Conservation (phyloP, 1,140 invertebrate genomes). For the Grapholita molesta region DNA sequence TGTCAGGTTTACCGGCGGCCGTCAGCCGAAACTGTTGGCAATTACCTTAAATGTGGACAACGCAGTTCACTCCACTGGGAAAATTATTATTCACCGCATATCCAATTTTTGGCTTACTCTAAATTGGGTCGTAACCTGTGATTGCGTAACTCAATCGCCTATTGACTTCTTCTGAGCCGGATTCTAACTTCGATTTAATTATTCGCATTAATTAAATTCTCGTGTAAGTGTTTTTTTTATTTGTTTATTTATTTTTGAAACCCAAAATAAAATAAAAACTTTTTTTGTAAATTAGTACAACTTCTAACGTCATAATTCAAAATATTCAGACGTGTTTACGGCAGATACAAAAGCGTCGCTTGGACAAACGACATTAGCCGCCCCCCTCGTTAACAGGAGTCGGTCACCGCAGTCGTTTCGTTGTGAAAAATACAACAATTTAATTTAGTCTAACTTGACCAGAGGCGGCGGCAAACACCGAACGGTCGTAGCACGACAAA, state of each 20-base stretch:
- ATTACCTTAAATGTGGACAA: slow-evolving; percentile 78
- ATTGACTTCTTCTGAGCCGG: slow-evolving; percentile 22
- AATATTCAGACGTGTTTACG: slow-evolving; percentile 40
- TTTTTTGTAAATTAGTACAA: not conserved
- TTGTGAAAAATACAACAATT: slow-evolving; percentile 73
- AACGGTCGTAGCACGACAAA: slow-evolving; percentile 50
- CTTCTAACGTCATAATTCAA: slow-evolving; percentile 20
- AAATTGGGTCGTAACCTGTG: slow-evolving; percentile 66
- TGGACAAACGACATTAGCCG: slow-evolving; percentile 58
- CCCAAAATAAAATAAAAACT: not conserved
- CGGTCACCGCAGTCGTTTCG: slow-evolving; percentile 57
- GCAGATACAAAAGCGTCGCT: slow-evolving; percentile 15
- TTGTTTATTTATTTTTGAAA: not conserved
- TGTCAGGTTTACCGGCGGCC: slow-evolving; percentile 67
- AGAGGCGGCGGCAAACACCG: slow-evolving; percentile 52
- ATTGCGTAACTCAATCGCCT: slow-evolving; percentile 58
- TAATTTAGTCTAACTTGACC: slow-evolving; percentile 70
- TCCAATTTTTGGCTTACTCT: slow-evolving; percentile 67
- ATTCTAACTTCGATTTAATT: not conserved
- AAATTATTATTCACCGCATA: slow-evolving; percentile 73
- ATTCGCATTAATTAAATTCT: not conserved
- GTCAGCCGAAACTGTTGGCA: slow-evolving; percentile 74
- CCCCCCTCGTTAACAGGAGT: slow-evolving; percentile 54
- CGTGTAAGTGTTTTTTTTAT: not conserved
- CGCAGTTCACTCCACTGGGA: slow-evolving; percentile 66